Conservation (phyloP, 2,113 vertebrate genomes). For the Gallinago jamesoni region DNA sequence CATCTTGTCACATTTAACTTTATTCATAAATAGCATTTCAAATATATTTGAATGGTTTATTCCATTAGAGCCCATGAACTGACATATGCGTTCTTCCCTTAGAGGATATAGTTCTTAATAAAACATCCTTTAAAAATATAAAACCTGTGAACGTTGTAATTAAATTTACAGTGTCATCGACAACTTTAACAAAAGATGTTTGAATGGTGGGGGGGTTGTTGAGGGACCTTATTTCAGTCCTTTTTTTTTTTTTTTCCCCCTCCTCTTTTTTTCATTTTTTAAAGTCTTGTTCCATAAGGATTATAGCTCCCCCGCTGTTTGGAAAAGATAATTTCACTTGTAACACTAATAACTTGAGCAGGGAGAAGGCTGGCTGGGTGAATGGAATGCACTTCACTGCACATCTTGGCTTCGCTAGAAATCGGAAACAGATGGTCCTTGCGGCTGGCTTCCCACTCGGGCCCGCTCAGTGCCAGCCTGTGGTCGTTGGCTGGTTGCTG, state of each 20-base stretch:
- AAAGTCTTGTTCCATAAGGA: conserved; percentile 75
- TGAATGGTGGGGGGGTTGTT: background rate
- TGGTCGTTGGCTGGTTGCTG: conserved; percentile 88
- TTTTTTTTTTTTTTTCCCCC: background rate
- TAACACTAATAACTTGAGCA: conserved; percentile 85
- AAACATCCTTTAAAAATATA: conserved; percentile 66
- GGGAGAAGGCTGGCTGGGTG: conserved; percentile 79
- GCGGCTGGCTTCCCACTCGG: conserved; percentile 86
- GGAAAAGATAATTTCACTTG: conserved; percentile 86
- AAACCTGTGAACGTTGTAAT: conserved; percentile 62
- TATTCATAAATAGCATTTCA: conserved; percentile 59
- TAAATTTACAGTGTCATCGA: conserved; percentile 59
- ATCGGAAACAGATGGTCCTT: conserved; percentile 93
- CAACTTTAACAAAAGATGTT: conserved; percentile 73
- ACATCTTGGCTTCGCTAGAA: conserved; percentile 88
- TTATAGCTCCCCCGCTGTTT: conserved; percentile 85
- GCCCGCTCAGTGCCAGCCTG: conserved; percentile 86
- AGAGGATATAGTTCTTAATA: conserved; percentile 65
- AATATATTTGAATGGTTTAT: conserved; percentile 57
- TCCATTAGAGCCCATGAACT: conserved; percentile 43
- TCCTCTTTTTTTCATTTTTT: background rate
- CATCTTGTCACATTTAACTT: conserved; percentile 62
- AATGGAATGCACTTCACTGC: conserved; percentile 83
- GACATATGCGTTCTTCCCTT: background rate
- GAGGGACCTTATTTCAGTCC: background rate